Evolutionary conservation across 92 coral and sea anemone genomes (phyloP), one percentile per base, ranked within the genome.

Genomic region (Anthopleura xanthogrammica): DNA sequence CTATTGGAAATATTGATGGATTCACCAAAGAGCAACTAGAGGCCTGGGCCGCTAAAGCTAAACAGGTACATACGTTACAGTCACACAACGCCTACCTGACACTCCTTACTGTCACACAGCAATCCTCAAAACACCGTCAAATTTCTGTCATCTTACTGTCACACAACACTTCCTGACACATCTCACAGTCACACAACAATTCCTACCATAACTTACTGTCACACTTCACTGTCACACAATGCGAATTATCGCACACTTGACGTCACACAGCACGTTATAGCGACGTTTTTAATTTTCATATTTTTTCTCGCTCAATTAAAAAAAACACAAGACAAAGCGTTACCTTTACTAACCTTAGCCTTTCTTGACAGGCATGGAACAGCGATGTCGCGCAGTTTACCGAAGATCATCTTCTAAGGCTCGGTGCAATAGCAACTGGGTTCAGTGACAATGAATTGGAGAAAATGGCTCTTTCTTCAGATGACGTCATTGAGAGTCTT

Each of bases 21-120:
- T 90, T 93, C 72, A 83, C 85, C 12, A 85, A 55, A 43, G 87
- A 78, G 52, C 97, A 93, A 79, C 86, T 93, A 23, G 85, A 90
- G 75, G 97, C 94, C 50, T 93, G 97, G 97, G 97, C 97, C 43
- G 83, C 83, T 48, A 77, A 85, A 74, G 90, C 97, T 17, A 86
- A 86, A 41, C 65, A 75, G 87, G 86, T 87, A 46, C 66, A 42
- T 62, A 78, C 72, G 72, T 22, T 64, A 23, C 41, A 5, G 74
- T 68, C 74, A 68, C 42, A 11, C 74, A 23, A 68, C 24, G 29
- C 50, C 22, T 14, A 29, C 12, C 9, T 4, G 79, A 1, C 41
- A 50, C 60, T 3, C 16, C 52, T 50, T 16, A 76, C 24, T 39
- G 19, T 10, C 12, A 23, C 41, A 36, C 42, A 68, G 29, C 74